Evolutionary conservation across 53 echinoderm and acorn worm genomes (phyloP).

Genomic region (Astropecten irregularis): DNA sequence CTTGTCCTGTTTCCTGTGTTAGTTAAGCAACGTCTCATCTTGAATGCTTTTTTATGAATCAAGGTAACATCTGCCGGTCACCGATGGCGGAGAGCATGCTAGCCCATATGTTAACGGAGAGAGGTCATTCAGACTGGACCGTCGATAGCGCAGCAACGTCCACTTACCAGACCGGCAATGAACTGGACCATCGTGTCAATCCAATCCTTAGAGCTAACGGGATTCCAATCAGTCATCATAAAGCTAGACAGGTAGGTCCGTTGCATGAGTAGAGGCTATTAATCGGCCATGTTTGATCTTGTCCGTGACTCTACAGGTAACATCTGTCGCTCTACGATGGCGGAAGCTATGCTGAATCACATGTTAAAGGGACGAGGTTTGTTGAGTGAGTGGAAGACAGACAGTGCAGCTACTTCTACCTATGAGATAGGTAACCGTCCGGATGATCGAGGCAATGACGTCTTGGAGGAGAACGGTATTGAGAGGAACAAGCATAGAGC

Average conservation of each 20-base stretch:
- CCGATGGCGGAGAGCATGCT: conserved; percentile 79
- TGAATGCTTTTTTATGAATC: no score
- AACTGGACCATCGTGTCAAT: conserved; percentile 65
- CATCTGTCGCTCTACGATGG: conserved; percentile 82
- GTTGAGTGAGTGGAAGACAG: conserved; percentile 70
- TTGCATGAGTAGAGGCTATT: not conserved
- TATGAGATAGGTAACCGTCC: conserved; percentile 88
- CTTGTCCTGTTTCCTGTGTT: no score
- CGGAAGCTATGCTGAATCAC: conserved; percentile 81
- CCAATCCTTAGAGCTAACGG: conserved; percentile 40
- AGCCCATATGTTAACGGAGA: conserved; percentile 65
- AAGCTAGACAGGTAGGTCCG: conserved; percentile 69
- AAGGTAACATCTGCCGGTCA: conserved; percentile 89
- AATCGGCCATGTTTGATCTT: not conserved
- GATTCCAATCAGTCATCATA: conserved; percentile 49
- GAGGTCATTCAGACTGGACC: conserved; percentile 63
- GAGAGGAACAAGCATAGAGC: conserved; percentile 71
- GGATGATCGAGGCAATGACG: conserved; percentile 68
- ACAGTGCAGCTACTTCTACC: conserved; percentile 95
- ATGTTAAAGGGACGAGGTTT: conserved; percentile 66
- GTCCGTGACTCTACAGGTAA: not conserved
- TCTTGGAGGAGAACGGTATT: conserved; percentile 50
- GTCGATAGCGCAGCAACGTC: conserved; percentile 91
- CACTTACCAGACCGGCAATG: conserved; percentile 67
- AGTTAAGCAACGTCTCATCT: no score